These are phyloP conservation scores for Lepidocyrtinus sp. DNA, from an alignment of 2,888 invertebrate species.

Conservation along the genomic window DNA sequence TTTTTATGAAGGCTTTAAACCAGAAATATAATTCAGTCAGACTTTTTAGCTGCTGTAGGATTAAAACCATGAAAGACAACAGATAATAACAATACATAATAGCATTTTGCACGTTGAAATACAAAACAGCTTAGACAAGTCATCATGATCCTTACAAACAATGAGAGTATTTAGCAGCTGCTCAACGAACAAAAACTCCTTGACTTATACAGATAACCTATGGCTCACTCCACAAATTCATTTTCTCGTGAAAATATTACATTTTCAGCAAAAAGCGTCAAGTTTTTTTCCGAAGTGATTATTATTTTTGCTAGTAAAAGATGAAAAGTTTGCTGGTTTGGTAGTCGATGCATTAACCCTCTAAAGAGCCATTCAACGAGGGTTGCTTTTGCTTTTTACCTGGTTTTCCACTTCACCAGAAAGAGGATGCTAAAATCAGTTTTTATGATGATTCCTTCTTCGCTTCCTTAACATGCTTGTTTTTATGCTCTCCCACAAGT, in stretches of 20 bases:
- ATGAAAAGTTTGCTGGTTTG: constrained; percentile 15
- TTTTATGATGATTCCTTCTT: constrained; percentile 43
- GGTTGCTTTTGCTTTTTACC: background rate
- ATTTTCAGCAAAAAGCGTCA: constrained; percentile 32
- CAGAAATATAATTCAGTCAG: background rate
- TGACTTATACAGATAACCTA: background rate
- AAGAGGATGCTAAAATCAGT: constrained; percentile 48
- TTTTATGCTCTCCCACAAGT: background rate
- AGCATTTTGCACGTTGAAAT: constrained; percentile 31
- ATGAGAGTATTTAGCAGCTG: constrained; percentile 42
- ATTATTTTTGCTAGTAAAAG: background rate
- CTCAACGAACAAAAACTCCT: constrained; percentile 38
- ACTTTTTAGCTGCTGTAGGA: too few species aligned
- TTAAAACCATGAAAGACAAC: background rate
- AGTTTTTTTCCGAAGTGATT: background rate
- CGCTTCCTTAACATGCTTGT: background rate
- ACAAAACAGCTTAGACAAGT: constrained; percentile 35
- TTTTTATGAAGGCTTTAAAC: background rate
- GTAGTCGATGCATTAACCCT: too few species aligned
- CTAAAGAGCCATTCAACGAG: constrained; percentile 17
- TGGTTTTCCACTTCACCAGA: background rate
- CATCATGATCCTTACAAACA: constrained; percentile 34
- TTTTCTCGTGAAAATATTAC: constrained; percentile 27
- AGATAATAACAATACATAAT: background rate
- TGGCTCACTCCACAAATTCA: background rate